phyloP scores from a whole-genome alignment of 2,888 invertebrate species.

The Petrolisthes cinctipes region DNA sequence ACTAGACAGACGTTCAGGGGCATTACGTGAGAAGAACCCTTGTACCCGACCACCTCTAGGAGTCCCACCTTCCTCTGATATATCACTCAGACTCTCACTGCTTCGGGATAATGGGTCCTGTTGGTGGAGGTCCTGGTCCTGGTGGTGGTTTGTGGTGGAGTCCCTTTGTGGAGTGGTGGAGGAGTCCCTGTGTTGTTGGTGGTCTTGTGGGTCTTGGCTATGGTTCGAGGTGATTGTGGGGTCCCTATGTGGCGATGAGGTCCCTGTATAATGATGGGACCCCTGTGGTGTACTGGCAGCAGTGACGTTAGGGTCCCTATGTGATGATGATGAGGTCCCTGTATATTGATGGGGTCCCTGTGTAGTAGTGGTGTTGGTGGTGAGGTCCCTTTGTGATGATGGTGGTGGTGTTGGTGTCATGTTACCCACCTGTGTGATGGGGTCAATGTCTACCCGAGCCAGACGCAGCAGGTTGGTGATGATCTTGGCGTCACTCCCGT shows the following conservation, averaged over 20 bases:
- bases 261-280: no score
- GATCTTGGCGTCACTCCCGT: constrained; percentile 61
- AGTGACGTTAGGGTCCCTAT: no score
- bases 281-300: no score
- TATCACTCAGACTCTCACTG: constrained; percentile 52
- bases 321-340: no score
- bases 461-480: constrained; percentile 55
- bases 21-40: constrained; percentile 56
- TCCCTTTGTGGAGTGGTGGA: neutral
- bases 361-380: no score
- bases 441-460: constrained; percentile 46
- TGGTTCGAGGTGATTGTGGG: no score
- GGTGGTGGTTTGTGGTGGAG: neutral
- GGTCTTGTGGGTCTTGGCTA: no score
- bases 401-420: constrained; percentile 6
- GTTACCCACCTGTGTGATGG: constrained; percentile 34
- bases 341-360: neutral
- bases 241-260: no score
- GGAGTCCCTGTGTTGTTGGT: neutral
- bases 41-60: constrained; percentile 17
- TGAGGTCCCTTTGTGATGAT: neutral
- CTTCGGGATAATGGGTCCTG: constrained; percentile 20
- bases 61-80: constrained; percentile 36
- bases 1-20: constrained; percentile 62
- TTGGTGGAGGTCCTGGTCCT: neutral